These are phyloP conservation scores for Lophius americanus DNA, from an alignment of 2,797 vertebrate species.

Conservation along the genomic window DNA sequence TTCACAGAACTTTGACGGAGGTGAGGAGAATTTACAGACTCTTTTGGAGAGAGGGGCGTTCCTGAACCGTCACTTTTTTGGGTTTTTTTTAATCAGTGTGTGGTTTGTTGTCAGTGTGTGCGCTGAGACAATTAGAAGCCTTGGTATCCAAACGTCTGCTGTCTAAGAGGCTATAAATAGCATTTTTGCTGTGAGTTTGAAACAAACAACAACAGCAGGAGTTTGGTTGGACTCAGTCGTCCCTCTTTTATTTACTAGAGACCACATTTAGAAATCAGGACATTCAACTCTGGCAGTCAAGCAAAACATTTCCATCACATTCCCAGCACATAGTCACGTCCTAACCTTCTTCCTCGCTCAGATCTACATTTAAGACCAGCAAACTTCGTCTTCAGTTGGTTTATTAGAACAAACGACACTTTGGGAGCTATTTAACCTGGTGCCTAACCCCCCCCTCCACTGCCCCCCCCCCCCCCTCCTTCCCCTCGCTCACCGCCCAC, in stretches of 20 bases:
- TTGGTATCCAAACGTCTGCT: background rate
- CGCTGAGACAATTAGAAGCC: background rate
- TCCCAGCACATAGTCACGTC: background rate
- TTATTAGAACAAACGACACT: constrained; percentile 29
- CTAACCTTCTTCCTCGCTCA: background rate
- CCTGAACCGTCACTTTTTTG: background rate
- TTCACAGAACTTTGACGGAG: too few species aligned
- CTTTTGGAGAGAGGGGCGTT: background rate
- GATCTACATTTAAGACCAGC: background rate
- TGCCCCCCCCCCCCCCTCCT: constrained; percentile 18
- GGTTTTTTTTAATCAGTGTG: background rate
- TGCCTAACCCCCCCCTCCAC: constrained; percentile 48
- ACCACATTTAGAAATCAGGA: background rate
- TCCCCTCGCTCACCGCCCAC: constrained; percentile 57
- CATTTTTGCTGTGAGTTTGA: background rate
- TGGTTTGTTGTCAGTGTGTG: background rate
- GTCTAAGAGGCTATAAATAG: background rate
- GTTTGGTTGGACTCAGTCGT: constrained; percentile 1
- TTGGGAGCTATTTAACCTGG: constrained; percentile 59
- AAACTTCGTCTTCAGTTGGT: constrained; percentile 16
- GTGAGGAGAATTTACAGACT: background rate
- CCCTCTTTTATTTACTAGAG: constrained; percentile 24
- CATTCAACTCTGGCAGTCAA: too few species aligned
- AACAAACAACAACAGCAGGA: constrained; percentile 1
- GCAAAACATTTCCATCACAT: constrained; percentile 3